Conservation (phyloP, 2,888 invertebrate genomes). For the Catocala nupta region DNA sequence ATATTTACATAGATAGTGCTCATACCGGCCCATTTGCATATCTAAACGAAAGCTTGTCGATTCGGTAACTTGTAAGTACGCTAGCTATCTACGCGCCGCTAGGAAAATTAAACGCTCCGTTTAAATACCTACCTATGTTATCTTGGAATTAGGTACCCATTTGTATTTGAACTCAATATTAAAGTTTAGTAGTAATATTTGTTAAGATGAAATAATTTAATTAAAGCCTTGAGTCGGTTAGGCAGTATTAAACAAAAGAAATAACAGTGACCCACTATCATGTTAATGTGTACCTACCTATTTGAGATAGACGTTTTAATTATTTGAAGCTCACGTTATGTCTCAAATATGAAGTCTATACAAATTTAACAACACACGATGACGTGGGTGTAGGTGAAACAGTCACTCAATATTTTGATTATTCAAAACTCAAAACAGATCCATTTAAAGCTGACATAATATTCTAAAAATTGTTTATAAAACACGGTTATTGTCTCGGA, state of each 20-base stretch:
- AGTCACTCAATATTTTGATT: slow-evolving; percentile 46
- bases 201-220: neutral
- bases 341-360: slow-evolving; percentile 5
- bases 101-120: too few relatives aligned
- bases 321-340: too few relatives aligned
- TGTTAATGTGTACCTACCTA: too few relatives aligned
- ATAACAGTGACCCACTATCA: too few relatives aligned
- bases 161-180: neutral
- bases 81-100: too few relatives aligned
- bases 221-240: too few relatives aligned
- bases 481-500: slow-evolving; percentile 57
- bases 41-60: slow-evolving; percentile 14
- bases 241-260: too few relatives aligned
- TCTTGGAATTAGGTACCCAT: neutral
- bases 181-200: neutral
- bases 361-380: slow-evolving; percentile 26
- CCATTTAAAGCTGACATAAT: slow-evolving; percentile 47
- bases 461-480: slow-evolving; percentile 56
- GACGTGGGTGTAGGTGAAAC: slow-evolving; percentile 31
- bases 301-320: too few relatives aligned
- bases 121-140: too few relatives aligned
- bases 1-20: slow-evolving; percentile 22
- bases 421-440: slow-evolving; percentile 58
- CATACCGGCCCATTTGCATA: slow-evolving; percentile 23
- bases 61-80: slow-evolving; percentile 6